Percentiles rank a stretch among this genome's conserved stretches.
Conservation (phyloP, 2,888 invertebrate genomes). For the Agriopis leucophaearia region DNA sequence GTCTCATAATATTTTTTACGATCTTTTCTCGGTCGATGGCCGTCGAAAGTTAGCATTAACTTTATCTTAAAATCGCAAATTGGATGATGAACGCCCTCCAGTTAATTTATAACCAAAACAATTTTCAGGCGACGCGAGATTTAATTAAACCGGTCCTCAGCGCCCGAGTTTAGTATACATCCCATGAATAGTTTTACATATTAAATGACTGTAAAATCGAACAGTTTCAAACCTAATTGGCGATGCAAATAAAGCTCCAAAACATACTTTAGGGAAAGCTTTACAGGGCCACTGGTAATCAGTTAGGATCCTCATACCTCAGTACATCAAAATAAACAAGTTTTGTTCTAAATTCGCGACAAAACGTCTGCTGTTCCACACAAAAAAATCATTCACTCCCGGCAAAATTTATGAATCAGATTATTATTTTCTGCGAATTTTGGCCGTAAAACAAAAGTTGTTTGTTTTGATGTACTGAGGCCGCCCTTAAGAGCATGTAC, state of each 20-base stretch:
- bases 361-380: too few relatives aligned
- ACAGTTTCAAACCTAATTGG: constrained; percentile 39
- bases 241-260: constrained; percentile 15
- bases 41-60: constrained; percentile 34
- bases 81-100: constrained; percentile 57
- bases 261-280: neutral
- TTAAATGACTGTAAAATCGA: constrained; percentile 47
- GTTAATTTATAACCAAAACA: constrained; percentile 54
- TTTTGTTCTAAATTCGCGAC: too few relatives aligned
- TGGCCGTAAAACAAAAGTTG: too few relatives aligned
- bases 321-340: too few relatives aligned
- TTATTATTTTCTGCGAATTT: too few relatives aligned
- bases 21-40: constrained; percentile 10
- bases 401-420: too few relatives aligned
- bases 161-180: constrained; percentile 38
- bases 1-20: constrained; percentile 11
- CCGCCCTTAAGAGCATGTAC: too few relatives aligned
- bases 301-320: too few relatives aligned
- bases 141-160: constrained; percentile 57
- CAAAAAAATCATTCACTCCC: too few relatives aligned
- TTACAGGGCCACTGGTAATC: too few relatives aligned
- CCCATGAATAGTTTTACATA: constrained; percentile 69
- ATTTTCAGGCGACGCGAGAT: constrained; percentile 57
- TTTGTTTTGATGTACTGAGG: too few relatives aligned
- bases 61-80: constrained; percentile 45